These are phyloP conservation scores for Hipparchia sbordonii DNA, from an alignment of 2,888 invertebrate genomes.

Conservation along the genomic window DNA sequence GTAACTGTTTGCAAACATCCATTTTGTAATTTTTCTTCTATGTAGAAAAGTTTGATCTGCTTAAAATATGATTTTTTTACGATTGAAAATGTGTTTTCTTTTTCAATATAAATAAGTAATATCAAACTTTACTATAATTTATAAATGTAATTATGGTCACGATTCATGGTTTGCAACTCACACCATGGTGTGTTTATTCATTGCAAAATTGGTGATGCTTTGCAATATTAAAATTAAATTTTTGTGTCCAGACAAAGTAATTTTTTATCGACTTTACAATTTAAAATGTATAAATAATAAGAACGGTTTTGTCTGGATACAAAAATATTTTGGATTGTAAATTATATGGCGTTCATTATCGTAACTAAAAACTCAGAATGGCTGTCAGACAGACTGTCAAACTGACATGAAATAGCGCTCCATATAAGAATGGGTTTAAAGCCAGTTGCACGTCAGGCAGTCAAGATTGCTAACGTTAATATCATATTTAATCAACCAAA, in stretches of 20 bases:
- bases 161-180: not conserved
- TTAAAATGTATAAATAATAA: not conserved
- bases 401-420: not conserved
- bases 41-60: not conserved
- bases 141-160: not conserved
- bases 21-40: not conserved
- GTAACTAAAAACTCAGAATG: not conserved
- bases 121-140: not conserved
- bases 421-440: too few species aligned
- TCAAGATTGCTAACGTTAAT: too few species aligned
- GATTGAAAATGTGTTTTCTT: not conserved
- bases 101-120: not conserved
- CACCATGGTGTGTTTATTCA: not conserved
- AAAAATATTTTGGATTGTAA: constrained; percentile 9
- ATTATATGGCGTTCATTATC: constrained; percentile 3
- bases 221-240: not conserved
- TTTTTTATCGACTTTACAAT: not conserved
- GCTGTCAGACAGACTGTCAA: not conserved
- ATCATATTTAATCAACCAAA: too few species aligned
- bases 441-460: too few species aligned
- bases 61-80: not conserved
- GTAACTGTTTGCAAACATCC: not conserved
- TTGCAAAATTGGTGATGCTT: not conserved
- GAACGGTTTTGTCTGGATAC: constrained; percentile 1
- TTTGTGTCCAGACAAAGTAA: not conserved